Evolutionary conservation across 2,113 vertebrate species (phyloP).

Genomic region (Scolopax mira): DNA sequence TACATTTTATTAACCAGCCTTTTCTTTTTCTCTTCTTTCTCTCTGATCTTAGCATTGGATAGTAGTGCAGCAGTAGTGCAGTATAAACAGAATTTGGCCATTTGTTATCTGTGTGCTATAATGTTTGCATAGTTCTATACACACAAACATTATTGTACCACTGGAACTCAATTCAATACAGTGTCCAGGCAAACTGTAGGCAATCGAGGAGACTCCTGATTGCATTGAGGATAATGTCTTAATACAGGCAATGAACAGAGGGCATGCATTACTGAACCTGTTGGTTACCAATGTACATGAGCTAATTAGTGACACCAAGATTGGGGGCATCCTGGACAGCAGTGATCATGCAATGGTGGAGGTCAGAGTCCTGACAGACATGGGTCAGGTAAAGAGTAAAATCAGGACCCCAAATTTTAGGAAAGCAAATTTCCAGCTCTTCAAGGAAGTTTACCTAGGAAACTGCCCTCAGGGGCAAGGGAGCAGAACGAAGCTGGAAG

Average conservation of each 20-base stretch:
- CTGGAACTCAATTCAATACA: background rate
- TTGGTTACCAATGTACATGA: background rate
- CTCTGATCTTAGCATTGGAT: background rate
- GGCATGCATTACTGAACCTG: background rate
- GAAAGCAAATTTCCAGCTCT: background rate
- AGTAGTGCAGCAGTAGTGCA: background rate
- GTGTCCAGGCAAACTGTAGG: background rate
- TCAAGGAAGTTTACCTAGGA: background rate
- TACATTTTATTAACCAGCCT: background rate
- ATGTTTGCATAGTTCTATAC: background rate
- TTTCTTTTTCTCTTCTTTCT: background rate
- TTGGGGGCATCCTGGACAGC: background rate
- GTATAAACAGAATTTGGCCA: background rate
- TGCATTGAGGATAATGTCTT: background rate
- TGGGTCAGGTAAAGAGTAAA: background rate
- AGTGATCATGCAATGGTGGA: background rate
- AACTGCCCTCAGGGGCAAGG: background rate
- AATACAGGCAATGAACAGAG: background rate
- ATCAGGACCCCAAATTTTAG: background rate
- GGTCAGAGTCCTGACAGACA: background rate
- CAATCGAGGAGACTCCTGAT: background rate
- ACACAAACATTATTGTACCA: background rate
- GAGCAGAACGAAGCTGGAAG: background rate
- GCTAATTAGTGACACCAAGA: background rate
- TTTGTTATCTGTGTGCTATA: background rate